Evolutionary conservation across 1,140 invertebrate species (phyloP), one percentile per base, ranked within the genome.

Genomic region (Euglossa dilemma): DNA sequence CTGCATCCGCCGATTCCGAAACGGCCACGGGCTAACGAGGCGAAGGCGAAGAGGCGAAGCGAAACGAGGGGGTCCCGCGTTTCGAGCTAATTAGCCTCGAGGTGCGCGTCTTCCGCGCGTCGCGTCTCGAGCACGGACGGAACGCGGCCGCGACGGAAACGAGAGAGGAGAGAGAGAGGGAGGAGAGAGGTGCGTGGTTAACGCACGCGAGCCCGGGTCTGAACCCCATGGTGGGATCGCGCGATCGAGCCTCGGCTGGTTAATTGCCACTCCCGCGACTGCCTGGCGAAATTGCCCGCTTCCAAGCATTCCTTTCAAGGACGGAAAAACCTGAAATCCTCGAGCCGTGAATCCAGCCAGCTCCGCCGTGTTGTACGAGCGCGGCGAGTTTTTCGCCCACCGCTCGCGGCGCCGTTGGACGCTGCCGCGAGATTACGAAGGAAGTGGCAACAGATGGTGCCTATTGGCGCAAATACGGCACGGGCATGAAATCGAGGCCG

Each of bases 281-380:
- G 25, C n/a, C 25, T 70, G 12, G 56, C 23, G 54, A 77, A 80
- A 76, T 70, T 70, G 8, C n/a, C 57, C 20, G 45, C 61, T 63
- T 84, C 45, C 57, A 47, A 20, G n/a, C 52, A 57, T 84, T 75
- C 70, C 72, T 45, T 16, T 25, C 76, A 80, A 80, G 71, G 83
- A 64, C 82, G 57, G 25, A 54, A 61, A 63, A 63, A 63, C 25
- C 6, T 25, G n/a, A 12, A 61, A 25, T 14, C 16, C 59, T 2
- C 1, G 59, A 16, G 59, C 36, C 8, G 12, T 5, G 66, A 45
- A 67, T 45, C 57, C 12, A 14, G 0, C n/a, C n/a, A 45, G 20
- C 20, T 9, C 11, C 43, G 36, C 43, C 11, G n/a, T n/a, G n/a
- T n/a, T 6, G 14, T 59, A 23, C 23, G 20, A 23, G 66, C n/a